These are phyloP conservation scores for Drosophila guanche DNA, from an alignment of 1,140 invertebrate genomes.

Conservation along the genomic window DNA sequence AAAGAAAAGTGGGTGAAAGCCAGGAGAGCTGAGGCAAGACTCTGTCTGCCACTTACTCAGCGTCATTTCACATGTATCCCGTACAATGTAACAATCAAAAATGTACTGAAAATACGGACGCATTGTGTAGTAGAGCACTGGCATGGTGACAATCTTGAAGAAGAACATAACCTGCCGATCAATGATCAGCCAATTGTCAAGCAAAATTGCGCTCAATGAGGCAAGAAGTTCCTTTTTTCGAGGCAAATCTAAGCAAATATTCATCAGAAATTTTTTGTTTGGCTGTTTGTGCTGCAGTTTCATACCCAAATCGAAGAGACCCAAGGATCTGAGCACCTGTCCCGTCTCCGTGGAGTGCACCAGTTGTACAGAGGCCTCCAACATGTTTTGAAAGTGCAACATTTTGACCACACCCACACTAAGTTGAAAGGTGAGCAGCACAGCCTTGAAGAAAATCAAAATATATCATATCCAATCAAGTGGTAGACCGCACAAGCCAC, in stretches of 20 bases:
- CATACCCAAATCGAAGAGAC: conserved; percentile 61
- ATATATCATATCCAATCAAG: neutral
- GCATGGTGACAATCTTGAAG: conserved; percentile 68
- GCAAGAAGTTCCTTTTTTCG: conserved; percentile 27
- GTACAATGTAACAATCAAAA: conserved; percentile 56
- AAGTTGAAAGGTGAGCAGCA: conserved; percentile 60
- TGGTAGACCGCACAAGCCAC: neutral
- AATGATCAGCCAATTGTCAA: conserved; percentile 48
- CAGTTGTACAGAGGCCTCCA: conserved; percentile 35
- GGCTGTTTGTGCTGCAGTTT: too few species aligned
- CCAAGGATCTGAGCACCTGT: conserved; percentile 36
- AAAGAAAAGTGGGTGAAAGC: neutral
- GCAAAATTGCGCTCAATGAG: conserved; percentile 37
- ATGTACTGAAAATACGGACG: conserved; percentile 69
- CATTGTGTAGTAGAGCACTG: conserved; percentile 56
- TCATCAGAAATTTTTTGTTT: neutral
- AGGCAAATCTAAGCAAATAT: conserved; percentile 26
- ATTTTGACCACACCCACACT: conserved; percentile 62
- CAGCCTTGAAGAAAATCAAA: conserved; percentile 26
- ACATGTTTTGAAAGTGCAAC: conserved; percentile 51
- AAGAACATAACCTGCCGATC: conserved; percentile 71
- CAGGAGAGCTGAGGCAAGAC: too few species aligned
- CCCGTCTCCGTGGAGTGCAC: conserved; percentile 49
- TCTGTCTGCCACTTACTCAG: conserved; percentile 39
- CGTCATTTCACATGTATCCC: conserved; percentile 63